Evolutionary conservation across 2,797 vertebrate species (phyloP).

Genomic region (Enteromius argenteus): DNA sequence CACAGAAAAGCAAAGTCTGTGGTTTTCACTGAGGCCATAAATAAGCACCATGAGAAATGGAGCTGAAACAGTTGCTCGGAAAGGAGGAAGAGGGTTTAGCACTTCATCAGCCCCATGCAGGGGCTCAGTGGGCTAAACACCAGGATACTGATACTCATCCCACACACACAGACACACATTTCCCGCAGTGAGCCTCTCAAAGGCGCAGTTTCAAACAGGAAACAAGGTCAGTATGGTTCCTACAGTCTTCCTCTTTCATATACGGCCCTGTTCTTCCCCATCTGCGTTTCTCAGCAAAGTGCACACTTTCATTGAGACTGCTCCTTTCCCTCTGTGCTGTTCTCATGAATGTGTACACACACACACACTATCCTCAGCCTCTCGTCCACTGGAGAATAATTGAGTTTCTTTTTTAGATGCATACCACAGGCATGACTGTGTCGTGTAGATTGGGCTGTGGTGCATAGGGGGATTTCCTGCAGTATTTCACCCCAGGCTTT

Average conservation of each 20-base stretch:
- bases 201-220: slow-evolving; percentile 61
- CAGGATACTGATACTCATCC: slow-evolving; percentile 23
- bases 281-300: slow-evolving; percentile 17
- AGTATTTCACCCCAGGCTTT: slow-evolving; percentile 57
- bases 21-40: neutral
- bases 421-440: slow-evolving; percentile 55
- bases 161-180: slow-evolving; percentile 24
- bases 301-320: neutral
- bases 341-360: slow-evolving; percentile 8
- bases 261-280: neutral
- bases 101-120: slow-evolving; percentile 39
- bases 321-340: neutral
- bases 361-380: slow-evolving; percentile 7
- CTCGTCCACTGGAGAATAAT: slow-evolving; percentile 50
- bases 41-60: neutral
- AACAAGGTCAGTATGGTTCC: slow-evolving; percentile 28
- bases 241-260: slow-evolving; percentile 33
- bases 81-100: slow-evolving; percentile 24
- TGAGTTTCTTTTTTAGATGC: slow-evolving; percentile 60
- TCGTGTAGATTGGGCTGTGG: slow-evolving; percentile 20
- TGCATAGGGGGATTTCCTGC: slow-evolving; percentile 61
- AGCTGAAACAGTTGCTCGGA: slow-evolving; percentile 24
- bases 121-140: slow-evolving; percentile 9
- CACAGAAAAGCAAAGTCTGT: neutral
- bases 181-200: slow-evolving; percentile 50